These are phyloP conservation scores for Lithobius niger DNA, from an alignment of 1,140 invertebrate species.

Conservation along the genomic window DNA sequence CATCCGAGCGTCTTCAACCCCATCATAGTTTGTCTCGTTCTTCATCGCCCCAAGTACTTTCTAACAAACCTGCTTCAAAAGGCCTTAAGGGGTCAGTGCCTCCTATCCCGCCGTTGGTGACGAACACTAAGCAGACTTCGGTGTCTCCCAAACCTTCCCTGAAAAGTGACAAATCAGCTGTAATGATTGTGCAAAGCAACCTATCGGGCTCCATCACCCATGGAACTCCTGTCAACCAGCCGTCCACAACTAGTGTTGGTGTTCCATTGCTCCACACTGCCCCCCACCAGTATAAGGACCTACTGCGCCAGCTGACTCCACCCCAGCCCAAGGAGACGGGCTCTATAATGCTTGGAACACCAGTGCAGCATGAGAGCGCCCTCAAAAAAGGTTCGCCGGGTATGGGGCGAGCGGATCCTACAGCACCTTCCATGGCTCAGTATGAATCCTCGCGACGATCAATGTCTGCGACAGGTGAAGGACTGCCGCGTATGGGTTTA, in stretches of 20 bases:
- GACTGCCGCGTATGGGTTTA: background rate
- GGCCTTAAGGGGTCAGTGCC: background rate
- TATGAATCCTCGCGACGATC: background rate
- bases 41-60: conserved; percentile 2
- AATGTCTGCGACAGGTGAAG: background rate
- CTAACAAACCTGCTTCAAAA: conserved; percentile 6
- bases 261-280: conserved; percentile 11
- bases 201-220: conserved; percentile 67
- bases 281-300: conserved; percentile 43
- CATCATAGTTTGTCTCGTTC: background rate
- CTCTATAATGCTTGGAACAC: conserved; percentile 84
- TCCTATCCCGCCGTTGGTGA: background rate
- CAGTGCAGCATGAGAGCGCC: conserved; percentile 40
- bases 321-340: conserved; percentile 55
- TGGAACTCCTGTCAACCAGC: conserved; percentile 50
- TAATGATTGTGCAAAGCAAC: background rate
- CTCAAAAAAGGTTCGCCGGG: conserved; percentile 10
- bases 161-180: conserved; percentile 23
- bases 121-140: background rate
- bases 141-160: conserved; percentile 34
- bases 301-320: conserved; percentile 46
- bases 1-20: background rate
- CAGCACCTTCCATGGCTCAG: conserved; percentile 15
- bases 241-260: conserved; percentile 11
- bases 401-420: background rate